Evolutionary conservation across 2,797 vertebrate species (phyloP).

Genomic region (Rhynchonycteris naso): DNA sequence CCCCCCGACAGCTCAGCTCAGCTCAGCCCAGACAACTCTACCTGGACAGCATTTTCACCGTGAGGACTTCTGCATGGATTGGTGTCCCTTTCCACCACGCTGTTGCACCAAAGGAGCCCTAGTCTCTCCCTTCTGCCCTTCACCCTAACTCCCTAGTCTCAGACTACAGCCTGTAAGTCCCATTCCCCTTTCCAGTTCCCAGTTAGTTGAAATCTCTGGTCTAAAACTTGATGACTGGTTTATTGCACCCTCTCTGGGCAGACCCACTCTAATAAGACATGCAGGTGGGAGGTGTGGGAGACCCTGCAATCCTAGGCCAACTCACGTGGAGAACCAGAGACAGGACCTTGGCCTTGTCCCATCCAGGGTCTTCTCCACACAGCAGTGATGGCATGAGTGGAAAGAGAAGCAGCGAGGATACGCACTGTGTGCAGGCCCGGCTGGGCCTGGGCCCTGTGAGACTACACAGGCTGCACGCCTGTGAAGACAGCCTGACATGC

Average conservation of each 20-base stretch:
- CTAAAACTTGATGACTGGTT: background rate
- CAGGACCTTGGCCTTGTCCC: background rate
- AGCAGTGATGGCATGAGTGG: background rate
- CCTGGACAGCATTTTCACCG: background rate
- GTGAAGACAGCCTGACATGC: background rate
- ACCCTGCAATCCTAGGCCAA: background rate
- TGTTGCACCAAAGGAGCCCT: background rate
- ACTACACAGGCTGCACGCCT: rapidly evolving
- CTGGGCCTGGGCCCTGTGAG: too few species aligned
- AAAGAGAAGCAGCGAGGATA: background rate
- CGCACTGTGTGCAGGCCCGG: background rate
- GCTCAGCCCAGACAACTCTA: background rate
- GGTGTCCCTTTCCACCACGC: too few species aligned
- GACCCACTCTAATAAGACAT: background rate
- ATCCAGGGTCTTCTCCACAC: background rate
- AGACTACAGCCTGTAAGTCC: background rate
- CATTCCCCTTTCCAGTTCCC: background rate
- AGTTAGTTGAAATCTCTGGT: background rate
- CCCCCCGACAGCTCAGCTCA: too few species aligned
- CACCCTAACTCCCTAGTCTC: background rate
- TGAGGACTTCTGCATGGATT: background rate
- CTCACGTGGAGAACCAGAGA: background rate
- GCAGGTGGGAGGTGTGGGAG: background rate
- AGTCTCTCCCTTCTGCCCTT: background rate
- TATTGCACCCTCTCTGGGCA: background rate